Percentiles rank a stretch among this genome's conserved stretches.
phyloP scores from a whole-genome alignment of 2,888 invertebrate genomes.

The Cataglyphis livida region DNA sequence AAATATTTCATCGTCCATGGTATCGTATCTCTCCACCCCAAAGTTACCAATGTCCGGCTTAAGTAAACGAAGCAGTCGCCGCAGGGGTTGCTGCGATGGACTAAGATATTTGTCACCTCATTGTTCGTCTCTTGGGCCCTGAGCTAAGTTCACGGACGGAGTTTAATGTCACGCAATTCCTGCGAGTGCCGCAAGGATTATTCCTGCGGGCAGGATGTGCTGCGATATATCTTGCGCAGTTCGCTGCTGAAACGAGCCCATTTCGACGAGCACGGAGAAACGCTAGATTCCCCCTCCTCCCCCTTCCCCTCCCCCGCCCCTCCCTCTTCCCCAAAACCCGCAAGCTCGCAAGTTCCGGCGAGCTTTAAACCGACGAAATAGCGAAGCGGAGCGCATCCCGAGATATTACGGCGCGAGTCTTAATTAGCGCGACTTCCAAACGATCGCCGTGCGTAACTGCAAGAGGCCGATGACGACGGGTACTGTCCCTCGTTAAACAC shows the following conservation, averaged over 20 bases:
- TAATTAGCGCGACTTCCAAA: slow-evolving; percentile 76
- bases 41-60: slow-evolving; percentile 81
- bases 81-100: slow-evolving; percentile 68
- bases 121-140: slow-evolving; percentile 79
- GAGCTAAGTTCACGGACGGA: slow-evolving; percentile 78
- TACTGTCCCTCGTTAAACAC: slow-evolving; percentile 48
- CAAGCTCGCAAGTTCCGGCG: slow-evolving; percentile 58
- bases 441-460: slow-evolving; percentile 61
- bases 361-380: slow-evolving; percentile 71
- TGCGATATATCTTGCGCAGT: slow-evolving; percentile 75
- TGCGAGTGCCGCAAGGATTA: slow-evolving; percentile 75
- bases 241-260: slow-evolving; percentile 74
- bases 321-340: not conserved
- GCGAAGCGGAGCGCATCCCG: slow-evolving; percentile 27
- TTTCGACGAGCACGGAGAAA: slow-evolving; percentile 59
- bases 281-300: slow-evolving; percentile 38
- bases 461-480: slow-evolving; percentile 53
- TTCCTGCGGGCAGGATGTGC: slow-evolving; percentile 74
- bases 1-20: slow-evolving; percentile 14
- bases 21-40: slow-evolving; percentile 30
- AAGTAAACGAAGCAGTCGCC: slow-evolving; percentile 74
- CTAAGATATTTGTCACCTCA: slow-evolving; percentile 84
- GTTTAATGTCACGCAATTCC: slow-evolving; percentile 85
- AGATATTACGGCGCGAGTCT: slow-evolving; percentile 73
- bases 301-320: not conserved